Evolutionary conservation across 2,113 vertebrate species (phyloP).

Genomic region (Jaculus jaculus): DNA sequence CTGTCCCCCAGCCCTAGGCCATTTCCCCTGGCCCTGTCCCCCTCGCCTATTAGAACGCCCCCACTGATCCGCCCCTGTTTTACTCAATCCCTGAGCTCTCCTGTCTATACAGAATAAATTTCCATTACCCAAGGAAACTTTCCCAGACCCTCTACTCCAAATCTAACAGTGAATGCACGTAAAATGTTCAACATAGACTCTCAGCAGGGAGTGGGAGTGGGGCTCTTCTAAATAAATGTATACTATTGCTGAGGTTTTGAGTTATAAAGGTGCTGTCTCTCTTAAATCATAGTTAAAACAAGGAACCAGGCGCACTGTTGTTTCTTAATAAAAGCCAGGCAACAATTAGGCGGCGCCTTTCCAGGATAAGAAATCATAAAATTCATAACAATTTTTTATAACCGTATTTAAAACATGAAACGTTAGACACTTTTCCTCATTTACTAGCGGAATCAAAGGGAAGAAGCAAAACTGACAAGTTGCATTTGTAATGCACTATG

Average conservation of each 20-base stretch:
- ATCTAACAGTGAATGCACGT: background rate
- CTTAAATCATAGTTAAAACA: slow-evolving; percentile 25
- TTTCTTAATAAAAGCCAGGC: slow-evolving; percentile 36
- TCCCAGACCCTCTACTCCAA: too few species aligned
- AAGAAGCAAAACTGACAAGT: background rate
- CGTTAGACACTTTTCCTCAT: background rate
- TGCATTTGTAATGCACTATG: background rate
- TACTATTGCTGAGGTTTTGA: background rate
- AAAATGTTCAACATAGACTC: background rate
- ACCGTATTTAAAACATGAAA: background rate
- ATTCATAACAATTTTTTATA: slow-evolving; percentile 25
- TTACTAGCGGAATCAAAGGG: background rate
- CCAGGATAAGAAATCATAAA: background rate
- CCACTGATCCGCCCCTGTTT: too few species aligned
- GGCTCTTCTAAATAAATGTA: background rate
- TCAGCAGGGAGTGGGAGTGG: background rate
- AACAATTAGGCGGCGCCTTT: slow-evolving; percentile 13
- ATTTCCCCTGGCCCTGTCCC: too few species aligned
- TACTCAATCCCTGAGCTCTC: too few species aligned
- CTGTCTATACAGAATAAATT: too few species aligned
- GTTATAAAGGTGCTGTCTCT: background rate
- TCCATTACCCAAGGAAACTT: too few species aligned
- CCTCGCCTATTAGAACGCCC: too few species aligned
- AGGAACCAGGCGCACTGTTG: background rate
- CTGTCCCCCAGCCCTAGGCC: too few species aligned